Percentiles rank a stretch among this genome's conserved stretches.
Evolutionary conservation across 2,113 vertebrate genomes (phyloP).

Genomic region (Ramphastos sulfuratus): DNA sequence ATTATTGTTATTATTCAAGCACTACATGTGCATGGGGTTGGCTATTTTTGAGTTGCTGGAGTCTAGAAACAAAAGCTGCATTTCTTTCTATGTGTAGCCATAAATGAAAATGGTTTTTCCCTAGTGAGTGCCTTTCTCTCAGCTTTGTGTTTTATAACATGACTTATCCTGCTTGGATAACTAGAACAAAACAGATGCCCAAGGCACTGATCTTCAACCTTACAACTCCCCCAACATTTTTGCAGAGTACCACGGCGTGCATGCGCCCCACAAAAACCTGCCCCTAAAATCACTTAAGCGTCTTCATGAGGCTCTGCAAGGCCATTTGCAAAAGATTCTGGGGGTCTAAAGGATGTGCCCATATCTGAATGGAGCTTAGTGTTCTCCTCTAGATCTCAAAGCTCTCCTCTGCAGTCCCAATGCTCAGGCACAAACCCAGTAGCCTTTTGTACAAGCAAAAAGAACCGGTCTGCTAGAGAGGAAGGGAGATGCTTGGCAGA

Average conservation of each 20-base stretch:
- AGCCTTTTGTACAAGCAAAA: background rate
- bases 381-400: background rate
- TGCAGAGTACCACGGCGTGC: background rate
- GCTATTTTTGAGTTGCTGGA: conserved; percentile 55
- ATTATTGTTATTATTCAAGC: conserved; percentile 58
- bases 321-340: background rate
- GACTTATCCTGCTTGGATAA: background rate
- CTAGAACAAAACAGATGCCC: background rate
- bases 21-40: conserved; percentile 28
- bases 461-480: background rate
- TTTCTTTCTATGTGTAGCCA: background rate
- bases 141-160: background rate
- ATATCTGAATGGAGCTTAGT: background rate
- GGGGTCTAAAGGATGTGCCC: background rate
- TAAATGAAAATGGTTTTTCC: conserved; percentile 40
- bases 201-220: background rate
- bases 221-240: background rate
- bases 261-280: background rate
- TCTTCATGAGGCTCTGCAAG: background rate
- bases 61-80: conserved; percentile 35
- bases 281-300: rapidly evolving
- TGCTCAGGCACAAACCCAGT: background rate
- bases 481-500: background rate
- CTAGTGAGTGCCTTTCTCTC: background rate
- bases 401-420: background rate